Base-by-base conservation (phyloP, 23 tunicate genomes). In the Clavelina lepadiformis region DNA sequence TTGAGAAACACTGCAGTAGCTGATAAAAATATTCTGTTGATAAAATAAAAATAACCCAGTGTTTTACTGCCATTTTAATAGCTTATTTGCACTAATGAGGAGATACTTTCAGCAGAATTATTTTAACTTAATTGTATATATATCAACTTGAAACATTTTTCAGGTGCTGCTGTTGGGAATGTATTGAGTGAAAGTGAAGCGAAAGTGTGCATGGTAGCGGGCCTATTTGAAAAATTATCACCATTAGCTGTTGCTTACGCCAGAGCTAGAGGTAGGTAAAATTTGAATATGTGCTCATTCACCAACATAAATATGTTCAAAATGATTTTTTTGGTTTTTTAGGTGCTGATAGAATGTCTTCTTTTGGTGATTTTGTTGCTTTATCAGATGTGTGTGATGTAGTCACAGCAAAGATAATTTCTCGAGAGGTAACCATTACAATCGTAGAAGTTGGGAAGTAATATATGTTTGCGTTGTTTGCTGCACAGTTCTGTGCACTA, bases 271-370 rank as follows among this genome's bases (percentile, higher is more conserved):
- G 96, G 96, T 80, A 28, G 31, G 1, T 36, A 8, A 8, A 8
- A 8, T 8, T 8, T 41, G 13, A 41, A 41, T 8, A 41, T 11
- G 11, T 41, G 15, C 15, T 5, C 38, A 65, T 8, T 38, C n/a
- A n/a, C n/a, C n/a, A n/a, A n/a, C n/a, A n/a, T n/a, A n/a, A n/a
- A n/a, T n/a, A n/a, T n/a, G n/a, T n/a, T n/a, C n/a, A 41, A 41
- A 41, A 11, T 34, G 20, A n/a, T 35, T 38, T 29, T 23, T 67
- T 35, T 53, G 6, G 53, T 51, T 1, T 25, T 45, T 21, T 24
- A 85, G 94, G 94, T 56, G 94, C 94, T 1, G 96, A 87, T 46
- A 67, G 96, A 44, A 87, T 87, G 96, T 87, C 96, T 4, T 87
- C 96, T 30, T 87, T 87, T 80, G 96, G 96, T 2, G 96, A 87